A percentile compares a stretch with the other conserved stretches of the same genome.
Conservation (phyloP, 2,888 invertebrate species). For the Pollenia amentaria region DNA sequence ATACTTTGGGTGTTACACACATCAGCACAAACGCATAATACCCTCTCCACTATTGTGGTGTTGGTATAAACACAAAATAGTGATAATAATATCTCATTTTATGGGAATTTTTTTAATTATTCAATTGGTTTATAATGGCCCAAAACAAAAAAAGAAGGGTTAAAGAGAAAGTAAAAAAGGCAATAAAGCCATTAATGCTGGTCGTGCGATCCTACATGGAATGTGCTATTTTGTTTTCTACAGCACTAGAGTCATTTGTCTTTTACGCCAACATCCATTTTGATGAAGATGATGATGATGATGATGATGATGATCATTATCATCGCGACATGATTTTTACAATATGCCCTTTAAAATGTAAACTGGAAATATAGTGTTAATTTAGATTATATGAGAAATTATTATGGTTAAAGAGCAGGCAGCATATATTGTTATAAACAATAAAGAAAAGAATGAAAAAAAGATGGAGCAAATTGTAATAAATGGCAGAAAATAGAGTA, state of each 20-base stretch:
- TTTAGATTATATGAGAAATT: slow-evolving; percentile 52
- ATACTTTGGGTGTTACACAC: no score
- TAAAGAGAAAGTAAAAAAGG: slow-evolving; percentile 67
- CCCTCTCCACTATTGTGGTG: no score
- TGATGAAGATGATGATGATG: slow-evolving; percentile 1
- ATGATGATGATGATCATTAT: slow-evolving; percentile 11
- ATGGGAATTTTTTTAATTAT: no score
- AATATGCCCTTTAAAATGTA: slow-evolving; percentile 34
- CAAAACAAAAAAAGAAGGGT: slow-evolving; percentile 38
- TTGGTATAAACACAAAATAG: no score
- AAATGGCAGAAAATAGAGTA: slow-evolving; percentile 6
- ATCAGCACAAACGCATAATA: no score
- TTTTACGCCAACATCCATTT: slow-evolving; percentile 28
- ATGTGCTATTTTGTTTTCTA: slow-evolving; percentile 30
- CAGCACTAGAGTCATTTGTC: not conserved
- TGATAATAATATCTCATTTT: no score
- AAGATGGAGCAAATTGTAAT: not conserved
- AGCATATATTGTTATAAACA: slow-evolving; percentile 38
- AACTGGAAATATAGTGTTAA: slow-evolving; percentile 64
- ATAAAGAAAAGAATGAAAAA: slow-evolving; percentile 18
- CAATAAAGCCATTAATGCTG: slow-evolving; percentile 13
- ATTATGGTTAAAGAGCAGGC: slow-evolving; percentile 48
- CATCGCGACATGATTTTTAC: slow-evolving; percentile 15
- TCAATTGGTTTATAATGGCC: slow-evolving; percentile 6
- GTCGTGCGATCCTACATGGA: slow-evolving; percentile 21